Base-by-base conservation (phyloP, 2,888 invertebrate genomes). In the Drosophila nr. medialis region DNA sequence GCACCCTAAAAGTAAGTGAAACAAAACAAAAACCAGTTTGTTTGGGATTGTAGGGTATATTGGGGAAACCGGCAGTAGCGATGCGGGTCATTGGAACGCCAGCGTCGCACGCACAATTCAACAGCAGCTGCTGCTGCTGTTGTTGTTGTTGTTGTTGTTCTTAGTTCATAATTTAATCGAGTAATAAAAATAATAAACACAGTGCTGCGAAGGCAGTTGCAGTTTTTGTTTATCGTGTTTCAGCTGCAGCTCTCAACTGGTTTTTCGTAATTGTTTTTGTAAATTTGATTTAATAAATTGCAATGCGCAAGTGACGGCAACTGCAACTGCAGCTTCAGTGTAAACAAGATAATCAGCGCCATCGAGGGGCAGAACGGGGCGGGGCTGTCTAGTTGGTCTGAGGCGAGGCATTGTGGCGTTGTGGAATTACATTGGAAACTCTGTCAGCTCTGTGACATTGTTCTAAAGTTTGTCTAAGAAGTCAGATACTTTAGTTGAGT, bases 71-170 rank as follows among this genome's bases (percentile, higher is more conserved):
- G 55, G 60, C 32, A 34, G 55, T 64, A 40, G 64, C 45, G 76
- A 90, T 90, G 81, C 87, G 85, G 90, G 88, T 88, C 90, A 88
- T 86, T 88, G 90, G 90, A 80, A 83, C 90, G 81, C 81, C 69
- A 75, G 73, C 80, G 88, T 90, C 90, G 86, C 88, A 88, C 90
- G 90, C 90, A 90, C 86, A 90, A 73, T 81, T 64, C 56, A 62
- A 51, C 45, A 73, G 69, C 62, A 74, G 59, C 62, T 68, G 66
- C 38, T n/a, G n/a, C 27, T 21, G 24, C 1, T 45, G 21, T 45
- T 58, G 65, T 66, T 64, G 69, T 66, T 62, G 56, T 54, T 67
- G 55, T 53, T 66, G 68, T 54, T 78, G 70, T 72, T 66, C 71
- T 70, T 77, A 77, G 49, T 62, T 68, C 38, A 77, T 79, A 86